Percentiles rank a stretch among this genome's conserved stretches.
Evolutionary conservation across 1,140 invertebrate genomes (phyloP).

Genomic region (Mactra quadrangularis): DNA sequence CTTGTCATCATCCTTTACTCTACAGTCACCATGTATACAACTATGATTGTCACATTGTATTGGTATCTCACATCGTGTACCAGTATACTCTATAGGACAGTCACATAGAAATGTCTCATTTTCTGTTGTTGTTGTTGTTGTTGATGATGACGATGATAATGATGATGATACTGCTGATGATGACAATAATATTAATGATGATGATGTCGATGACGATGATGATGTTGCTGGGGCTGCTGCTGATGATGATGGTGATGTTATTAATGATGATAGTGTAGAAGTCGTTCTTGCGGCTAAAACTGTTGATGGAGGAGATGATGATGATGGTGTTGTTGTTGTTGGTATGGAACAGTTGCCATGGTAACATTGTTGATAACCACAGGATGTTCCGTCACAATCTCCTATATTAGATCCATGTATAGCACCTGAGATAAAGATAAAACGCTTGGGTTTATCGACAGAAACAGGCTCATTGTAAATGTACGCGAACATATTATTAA

Average conservation of each 20-base stretch:
- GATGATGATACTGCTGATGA: too few relatives aligned
- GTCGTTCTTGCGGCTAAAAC: too few relatives aligned
- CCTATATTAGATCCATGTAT: not conserved
- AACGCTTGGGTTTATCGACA: not conserved
- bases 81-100: not conserved
- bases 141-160: too few relatives aligned
- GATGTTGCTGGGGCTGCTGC: too few relatives aligned
- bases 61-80: constrained; percentile 6
- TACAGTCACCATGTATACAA: constrained; percentile 14
- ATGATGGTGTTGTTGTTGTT: too few relatives aligned
- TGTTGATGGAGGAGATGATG: too few relatives aligned
- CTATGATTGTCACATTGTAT: not conserved
- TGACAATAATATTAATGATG: too few relatives aligned
- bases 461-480: too few relatives aligned
- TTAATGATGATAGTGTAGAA: too few relatives aligned
- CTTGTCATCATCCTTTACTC: not conserved
- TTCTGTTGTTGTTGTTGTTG: not conserved
- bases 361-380: not conserved
- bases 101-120: not conserved
- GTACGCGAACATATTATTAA: not conserved
- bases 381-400: constrained; percentile 16
- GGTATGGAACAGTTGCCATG: not conserved
- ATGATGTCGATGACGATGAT: too few relatives aligned
- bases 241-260: too few relatives aligned
- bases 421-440: constrained; percentile 3